Percentiles rank a stretch among this genome's conserved stretches.
These are phyloP conservation scores for Noturus placidus DNA, from an alignment of 2,113 vertebrate species.

Conservation along the genomic window DNA sequence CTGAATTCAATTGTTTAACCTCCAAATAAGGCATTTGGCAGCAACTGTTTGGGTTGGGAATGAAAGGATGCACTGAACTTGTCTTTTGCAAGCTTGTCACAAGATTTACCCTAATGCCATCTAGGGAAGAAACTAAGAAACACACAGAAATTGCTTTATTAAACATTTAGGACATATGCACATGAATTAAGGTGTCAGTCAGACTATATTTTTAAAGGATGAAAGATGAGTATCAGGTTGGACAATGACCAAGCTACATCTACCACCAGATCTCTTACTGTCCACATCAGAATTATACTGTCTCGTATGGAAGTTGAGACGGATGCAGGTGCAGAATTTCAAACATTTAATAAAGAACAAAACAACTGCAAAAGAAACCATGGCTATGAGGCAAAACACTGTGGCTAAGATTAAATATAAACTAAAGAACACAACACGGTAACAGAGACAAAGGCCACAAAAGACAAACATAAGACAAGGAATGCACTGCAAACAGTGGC, in stretches of 20 bases:
- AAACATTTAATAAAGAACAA: too few relatives aligned
- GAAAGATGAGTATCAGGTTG: not conserved
- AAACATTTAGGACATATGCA: slow-evolving; percentile 59
- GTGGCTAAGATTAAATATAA: too few relatives aligned
- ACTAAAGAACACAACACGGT: too few relatives aligned
- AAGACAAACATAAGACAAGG: too few relatives aligned
- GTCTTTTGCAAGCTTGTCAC: slow-evolving; percentile 58
- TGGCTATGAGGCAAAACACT: too few relatives aligned
- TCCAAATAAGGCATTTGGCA: slow-evolving; percentile 59
- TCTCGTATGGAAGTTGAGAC: too few relatives aligned
- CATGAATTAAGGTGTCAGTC: slow-evolving; percentile 50
- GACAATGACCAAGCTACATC: not conserved
- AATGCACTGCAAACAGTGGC: too few relatives aligned
- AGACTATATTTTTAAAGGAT: not conserved
- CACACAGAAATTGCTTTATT: slow-evolving; percentile 57
- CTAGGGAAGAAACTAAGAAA: slow-evolving; percentile 65
- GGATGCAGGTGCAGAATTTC: too few relatives aligned
- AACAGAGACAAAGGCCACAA: too few relatives aligned
- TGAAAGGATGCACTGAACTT: slow-evolving; percentile 54
- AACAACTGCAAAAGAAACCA: too few relatives aligned
- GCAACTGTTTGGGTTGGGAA: slow-evolving; percentile 62
- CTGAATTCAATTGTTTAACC: slow-evolving; percentile 63
- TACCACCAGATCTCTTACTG: not conserved
- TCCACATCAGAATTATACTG: not conserved
- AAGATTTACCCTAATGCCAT: slow-evolving; percentile 58